These are phyloP conservation scores for Puffinus mauretanicus DNA, from an alignment of 2,113 vertebrate genomes.

Conservation along the genomic window DNA sequence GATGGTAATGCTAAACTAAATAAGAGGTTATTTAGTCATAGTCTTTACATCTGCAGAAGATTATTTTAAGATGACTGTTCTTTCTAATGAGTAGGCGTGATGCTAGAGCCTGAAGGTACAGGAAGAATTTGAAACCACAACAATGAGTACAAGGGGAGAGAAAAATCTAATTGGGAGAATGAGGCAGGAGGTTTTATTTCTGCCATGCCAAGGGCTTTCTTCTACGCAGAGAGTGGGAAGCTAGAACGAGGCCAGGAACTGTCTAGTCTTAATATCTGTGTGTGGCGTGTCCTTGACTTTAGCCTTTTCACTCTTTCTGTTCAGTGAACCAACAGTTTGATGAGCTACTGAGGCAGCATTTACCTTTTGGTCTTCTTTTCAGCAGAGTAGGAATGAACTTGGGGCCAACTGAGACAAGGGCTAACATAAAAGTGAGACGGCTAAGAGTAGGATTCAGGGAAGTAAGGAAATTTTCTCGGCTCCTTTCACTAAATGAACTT, in stretches of 20 bases:
- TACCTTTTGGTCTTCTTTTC: background rate
- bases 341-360: background rate
- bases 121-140: background rate
- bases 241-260: background rate
- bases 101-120: background rate
- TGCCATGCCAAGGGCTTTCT: background rate
- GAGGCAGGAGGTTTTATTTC: background rate
- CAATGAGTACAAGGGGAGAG: background rate
- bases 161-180: background rate
- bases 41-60: background rate
- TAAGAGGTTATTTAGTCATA: background rate
- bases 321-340: background rate
- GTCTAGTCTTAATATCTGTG: background rate
- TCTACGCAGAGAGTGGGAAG: background rate
- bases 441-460: background rate
- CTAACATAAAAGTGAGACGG: background rate
- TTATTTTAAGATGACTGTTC: background rate
- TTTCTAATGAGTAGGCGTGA: conserved; percentile 11
- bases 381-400: background rate
- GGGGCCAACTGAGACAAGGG: background rate
- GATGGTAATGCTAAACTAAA: background rate
- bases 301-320: background rate
- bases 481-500: background rate
- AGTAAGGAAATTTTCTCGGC: background rate
- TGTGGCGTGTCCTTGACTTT: background rate